Base-by-base conservation (phyloP, 1,140 invertebrate species). In the Scaptodrosophila lebanonensis region DNA sequence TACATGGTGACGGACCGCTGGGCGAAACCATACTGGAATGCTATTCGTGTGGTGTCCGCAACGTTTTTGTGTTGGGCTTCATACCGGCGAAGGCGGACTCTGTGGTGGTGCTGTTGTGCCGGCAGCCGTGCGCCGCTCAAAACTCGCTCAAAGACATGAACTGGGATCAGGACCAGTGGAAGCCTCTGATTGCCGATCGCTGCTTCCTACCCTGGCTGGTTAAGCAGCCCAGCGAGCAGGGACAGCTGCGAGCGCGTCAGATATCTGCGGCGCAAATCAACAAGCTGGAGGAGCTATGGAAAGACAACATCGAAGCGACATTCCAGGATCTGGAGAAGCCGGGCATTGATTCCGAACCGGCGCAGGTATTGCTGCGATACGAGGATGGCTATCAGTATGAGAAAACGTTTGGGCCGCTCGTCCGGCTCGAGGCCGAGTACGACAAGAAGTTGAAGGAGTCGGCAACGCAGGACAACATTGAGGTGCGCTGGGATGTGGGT, bases 361-460 rank as follows among this genome's bases (percentile, higher is more conserved):
- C 98, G 83, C 97, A 98, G 86, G 97, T 99, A 18, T 87, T 97
- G 22, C 86, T 98, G 13, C 91, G 94, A 89, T 99, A 99, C 86
- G 97, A 99, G 88, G 98, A 99, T 90, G 98, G 97, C 4, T 99
- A 98, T 87, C 97, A 99, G 86, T 99, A 99, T 86, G 96, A 98
- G 87, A 98, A 98, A 83, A 98, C 99, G 32, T 99, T 99, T 90
- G 96, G 96, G 0, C 98, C 98, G 0, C 87, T 99, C 2, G 97
- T 99, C 0, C 97, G 98, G 85, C 88, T 99, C 27, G 98, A 99
- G 89, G 98, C 98, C 0, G 98, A 99, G 76, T 99, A 99, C 87
- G 98, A 99, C 87, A 98, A 98, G 83, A 93, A 97, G 49, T 87
- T 99, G 25, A 99, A 99, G 87, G 98, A 99, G 87, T 97, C 97